Evolutionary conservation across 35 echinoderm and acorn worm species (phyloP).

Genomic region (Ophioderma brevispina): DNA sequence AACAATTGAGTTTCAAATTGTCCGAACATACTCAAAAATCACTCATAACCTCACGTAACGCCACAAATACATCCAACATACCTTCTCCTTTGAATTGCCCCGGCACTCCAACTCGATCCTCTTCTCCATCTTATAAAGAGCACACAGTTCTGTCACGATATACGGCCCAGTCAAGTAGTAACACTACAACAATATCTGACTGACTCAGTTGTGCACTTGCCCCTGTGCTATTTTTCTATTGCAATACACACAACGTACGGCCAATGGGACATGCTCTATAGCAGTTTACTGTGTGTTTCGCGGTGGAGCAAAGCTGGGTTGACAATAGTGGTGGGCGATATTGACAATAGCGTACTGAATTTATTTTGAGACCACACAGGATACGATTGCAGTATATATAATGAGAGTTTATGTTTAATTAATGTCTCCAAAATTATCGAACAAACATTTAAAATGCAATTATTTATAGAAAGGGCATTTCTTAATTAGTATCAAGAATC

Average conservation of each 20-base stretch:
- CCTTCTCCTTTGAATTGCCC: conserved; percentile 31
- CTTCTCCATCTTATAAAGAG: conserved; percentile 43
- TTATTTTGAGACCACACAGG: too few relatives aligned
- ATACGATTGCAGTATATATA: too few relatives aligned
- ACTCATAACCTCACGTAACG: not conserved
- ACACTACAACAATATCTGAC: conserved; percentile 18
- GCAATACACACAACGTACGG: conserved; percentile 1
- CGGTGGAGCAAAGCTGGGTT: not conserved
- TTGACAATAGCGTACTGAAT: too few relatives aligned
- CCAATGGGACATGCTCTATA: not conserved
- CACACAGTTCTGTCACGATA: conserved; percentile 15
- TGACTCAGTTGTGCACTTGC: too few relatives aligned
- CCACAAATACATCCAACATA: conserved; percentile 14
- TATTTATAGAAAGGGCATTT: too few relatives aligned
- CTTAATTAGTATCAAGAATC: too few relatives aligned
- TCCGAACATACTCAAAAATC: not conserved
- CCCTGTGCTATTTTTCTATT: not conserved
- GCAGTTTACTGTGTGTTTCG: not conserved
- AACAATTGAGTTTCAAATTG: not conserved
- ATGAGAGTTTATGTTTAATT: too few relatives aligned
- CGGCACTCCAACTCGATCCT: conserved; percentile 60
- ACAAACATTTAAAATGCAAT: too few relatives aligned
- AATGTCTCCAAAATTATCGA: too few relatives aligned
- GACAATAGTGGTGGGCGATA: not conserved
- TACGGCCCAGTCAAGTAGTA: not conserved